These are phyloP conservation scores for Bungarus multicinctus DNA, from an alignment of 2,113 vertebrate species.

Conservation along the genomic window DNA sequence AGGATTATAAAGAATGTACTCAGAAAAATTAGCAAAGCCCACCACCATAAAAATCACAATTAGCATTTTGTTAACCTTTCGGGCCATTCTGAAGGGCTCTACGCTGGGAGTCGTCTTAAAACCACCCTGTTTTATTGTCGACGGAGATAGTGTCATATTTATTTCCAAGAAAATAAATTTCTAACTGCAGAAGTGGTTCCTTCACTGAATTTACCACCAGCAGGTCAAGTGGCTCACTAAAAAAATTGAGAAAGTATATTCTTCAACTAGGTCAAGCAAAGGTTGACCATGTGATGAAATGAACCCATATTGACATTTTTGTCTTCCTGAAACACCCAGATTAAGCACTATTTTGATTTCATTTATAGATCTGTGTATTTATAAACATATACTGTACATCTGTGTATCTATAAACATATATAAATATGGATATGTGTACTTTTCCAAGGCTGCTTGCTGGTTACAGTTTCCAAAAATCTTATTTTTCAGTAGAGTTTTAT, in stretches of 20 bases:
- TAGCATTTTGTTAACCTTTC: conserved; percentile 40
- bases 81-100: conserved; percentile 46
- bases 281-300: background rate
- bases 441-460: background rate
- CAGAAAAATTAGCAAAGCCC: conserved; percentile 41
- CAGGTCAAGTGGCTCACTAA: background rate
- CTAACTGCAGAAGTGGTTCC: conserved; percentile 18
- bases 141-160: background rate
- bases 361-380: background rate
- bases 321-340: background rate
- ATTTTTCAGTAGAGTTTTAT: background rate
- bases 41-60: conserved; percentile 52
- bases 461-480: background rate
- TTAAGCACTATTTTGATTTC: background rate
- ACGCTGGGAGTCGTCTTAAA: conserved; percentile 35
- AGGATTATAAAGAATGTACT: conserved; percentile 23
- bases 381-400: no score
- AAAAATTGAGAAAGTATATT: background rate
- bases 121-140: conserved; percentile 42
- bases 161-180: conserved; percentile 6
- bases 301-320: background rate
- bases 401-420: no score
- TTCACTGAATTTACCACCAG: background rate
- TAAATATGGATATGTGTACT: no score
- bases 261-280: background rate